Base-by-base conservation (phyloP, 2,113 vertebrate genomes). In the Brienomyrus longianalis region DNA sequence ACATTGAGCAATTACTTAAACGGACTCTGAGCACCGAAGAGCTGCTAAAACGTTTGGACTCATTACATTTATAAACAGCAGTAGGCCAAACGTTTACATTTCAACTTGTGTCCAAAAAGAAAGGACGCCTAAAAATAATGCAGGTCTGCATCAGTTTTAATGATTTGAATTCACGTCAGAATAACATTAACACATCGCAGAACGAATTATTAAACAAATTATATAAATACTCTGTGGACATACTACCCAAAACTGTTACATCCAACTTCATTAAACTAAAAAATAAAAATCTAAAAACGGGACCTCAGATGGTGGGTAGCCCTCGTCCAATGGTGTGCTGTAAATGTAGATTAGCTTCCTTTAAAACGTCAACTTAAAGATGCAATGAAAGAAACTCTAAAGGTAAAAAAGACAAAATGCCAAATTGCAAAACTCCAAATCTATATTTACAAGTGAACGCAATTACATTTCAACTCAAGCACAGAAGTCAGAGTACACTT, bases 401-500 rank as follows among this genome's bases (percentile, higher is more conserved):
- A 93, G 13, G 17, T 85, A 27, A 45, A 92, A 90, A 88, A 91
- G 83, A 90, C 91, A 93, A 93, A 92, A 35, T 11, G 85, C 56
- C 90, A 83, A 90, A 90, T 66, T 96, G 96, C 95, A 96, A 96
- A 96, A 95, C 96, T 95, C 95, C 94, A 95, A 94, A 94, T 96
- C 95, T 96, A 93, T 96, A 97, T 97, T 97, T 96, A 97, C 95
- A 96, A 93, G 95, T 94, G 95, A 93, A 95, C 93, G 94, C 93
- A 96, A 95, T 95, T 95, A 96, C 95, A 96, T 93, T 92, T 95
- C 94, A 92, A 93, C 94, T 96, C 95, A 95, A 95, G 93, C 95
- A 95, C 96, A 95, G 95, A 96, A 95, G 96, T 96, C 96, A 96
- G 96, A 96, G 94, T 95, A 92, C 94, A 93, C 92, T 95, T 93